Base-by-base conservation (phyloP, 1,140 invertebrate species). In the Drosophila azteca region DNA sequence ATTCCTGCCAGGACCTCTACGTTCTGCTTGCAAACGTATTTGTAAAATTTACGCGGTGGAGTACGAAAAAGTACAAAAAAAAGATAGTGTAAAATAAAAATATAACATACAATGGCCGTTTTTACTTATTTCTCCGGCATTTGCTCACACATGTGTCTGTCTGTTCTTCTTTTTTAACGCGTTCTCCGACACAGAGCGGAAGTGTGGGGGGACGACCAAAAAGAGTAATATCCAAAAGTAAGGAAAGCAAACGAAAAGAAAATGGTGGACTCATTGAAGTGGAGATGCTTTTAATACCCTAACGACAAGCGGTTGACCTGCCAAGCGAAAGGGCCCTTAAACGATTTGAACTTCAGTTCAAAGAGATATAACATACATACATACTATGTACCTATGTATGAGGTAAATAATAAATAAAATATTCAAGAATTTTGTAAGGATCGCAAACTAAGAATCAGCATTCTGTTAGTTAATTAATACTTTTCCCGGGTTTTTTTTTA, bases 31-130 rank as follows among this genome's bases (percentile, higher is more conserved):
- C 78, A 66, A 87, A 82, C 75, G 83, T 78, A 87, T 87, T 87
- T 87, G 83, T 87, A 76, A 87, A 87, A 87, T 88, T 87, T 87
- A 74, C 70, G 65, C 78, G 57, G 46, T 53, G 62, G 39, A 65
- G 72, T 35, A 26, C 7, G 29, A 0, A 29, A 13, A 51, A 20
- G 17, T 20, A 1, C 0, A 20, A 53, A 62, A 39, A 44, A 7
- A 22, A 60, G 17, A 39, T 20, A 55, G 9, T 58, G 20, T 43
- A 66, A 72, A 74, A 65, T 64, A 77, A 69, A 66, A 74, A 75
- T 74, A 74, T 70, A 72, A 75, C 73, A 35, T 75, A 70, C 75
- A 63, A 70, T 81, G 26, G 61, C 61, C 45, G 68, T 76, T 65
- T 49, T 75, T 65, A 71, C 78, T 76, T 72, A 79, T 79, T 69